These are phyloP conservation scores for Hemistola chrysoprasaria DNA, from an alignment of 2,888 invertebrate genomes.

Conservation along the genomic window DNA sequence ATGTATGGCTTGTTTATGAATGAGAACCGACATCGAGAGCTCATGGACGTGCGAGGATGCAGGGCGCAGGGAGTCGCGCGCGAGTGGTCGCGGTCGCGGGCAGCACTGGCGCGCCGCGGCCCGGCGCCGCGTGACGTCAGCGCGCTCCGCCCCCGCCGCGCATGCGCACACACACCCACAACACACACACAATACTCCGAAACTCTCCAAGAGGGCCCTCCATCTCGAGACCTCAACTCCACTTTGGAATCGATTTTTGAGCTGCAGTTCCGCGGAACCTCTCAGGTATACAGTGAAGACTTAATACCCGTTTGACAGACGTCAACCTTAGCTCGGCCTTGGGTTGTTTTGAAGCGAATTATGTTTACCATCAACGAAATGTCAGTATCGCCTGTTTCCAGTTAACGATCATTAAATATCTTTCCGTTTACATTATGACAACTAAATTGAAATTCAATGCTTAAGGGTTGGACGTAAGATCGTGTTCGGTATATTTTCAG, in stretches of 20 bases:
- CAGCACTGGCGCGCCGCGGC: conserved; percentile 67
- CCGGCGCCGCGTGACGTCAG: conserved; percentile 77
- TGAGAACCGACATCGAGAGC: conserved; percentile 69
- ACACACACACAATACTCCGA: conserved; percentile 59
- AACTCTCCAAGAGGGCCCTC: conserved; percentile 72
- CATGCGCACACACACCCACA: conserved; percentile 54
- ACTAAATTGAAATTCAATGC: conserved; percentile 21
- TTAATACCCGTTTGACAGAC: conserved; percentile 7
- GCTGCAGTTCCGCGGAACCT: conserved; percentile 70
- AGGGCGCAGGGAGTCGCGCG: conserved; percentile 67
- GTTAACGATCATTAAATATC: conserved; percentile 17
- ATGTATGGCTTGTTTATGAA: conserved; percentile 50
- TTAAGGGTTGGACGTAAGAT: conserved; percentile 25
- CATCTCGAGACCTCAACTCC: conserved; percentile 77
- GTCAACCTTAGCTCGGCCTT: conserved; percentile 13
- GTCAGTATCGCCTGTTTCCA: conserved; percentile 12
- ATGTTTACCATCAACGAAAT: conserved; percentile 23
- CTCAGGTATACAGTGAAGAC: conserved; percentile 52
- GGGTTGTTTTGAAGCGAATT: conserved; percentile 28
- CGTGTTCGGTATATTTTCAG: conserved; percentile 22
- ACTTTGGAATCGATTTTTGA: conserved; percentile 80
- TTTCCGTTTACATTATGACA: conserved; percentile 14
- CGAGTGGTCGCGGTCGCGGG: conserved; percentile 73
- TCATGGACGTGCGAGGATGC: conserved; percentile 59
- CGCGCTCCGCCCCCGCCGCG: conserved; percentile 63